These are phyloP conservation scores for Casuarius casuarius DNA, from an alignment of 2,113 vertebrate genomes.

Conservation along the genomic window DNA sequence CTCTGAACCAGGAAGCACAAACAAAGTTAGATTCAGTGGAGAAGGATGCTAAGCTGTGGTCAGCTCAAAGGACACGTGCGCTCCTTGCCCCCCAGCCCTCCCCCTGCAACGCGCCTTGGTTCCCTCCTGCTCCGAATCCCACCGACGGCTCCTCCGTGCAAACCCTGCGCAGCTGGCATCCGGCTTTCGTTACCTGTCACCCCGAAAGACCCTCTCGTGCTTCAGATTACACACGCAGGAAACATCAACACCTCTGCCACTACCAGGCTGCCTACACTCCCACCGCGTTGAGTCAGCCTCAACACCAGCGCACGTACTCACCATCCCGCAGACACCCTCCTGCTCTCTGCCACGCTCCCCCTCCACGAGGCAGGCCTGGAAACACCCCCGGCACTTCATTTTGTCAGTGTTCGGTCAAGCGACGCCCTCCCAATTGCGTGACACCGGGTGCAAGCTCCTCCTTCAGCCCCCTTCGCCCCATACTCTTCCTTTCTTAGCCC, in stretches of 20 bases:
- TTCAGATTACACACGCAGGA: not conserved
- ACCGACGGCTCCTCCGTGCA: not conserved
- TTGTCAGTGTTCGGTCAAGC: too few species aligned
- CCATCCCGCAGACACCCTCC: not conserved
- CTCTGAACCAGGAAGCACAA: fast-evolving
- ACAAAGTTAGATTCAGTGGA: not conserved
- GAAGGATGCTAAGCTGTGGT: not conserved
- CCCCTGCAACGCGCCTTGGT: not conserved
- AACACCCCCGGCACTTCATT: not conserved
- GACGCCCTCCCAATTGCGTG: too few species aligned
- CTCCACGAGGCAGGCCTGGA: not conserved
- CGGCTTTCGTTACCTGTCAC: too few species aligned
- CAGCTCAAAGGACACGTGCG: too few species aligned
- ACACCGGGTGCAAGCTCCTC: too few species aligned
- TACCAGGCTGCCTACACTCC: not conserved
- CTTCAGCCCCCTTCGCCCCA: too few species aligned
- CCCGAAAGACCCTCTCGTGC: not conserved
- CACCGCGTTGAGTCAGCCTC: not conserved
- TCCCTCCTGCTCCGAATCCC: not conserved
- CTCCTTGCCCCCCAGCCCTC: not conserved
- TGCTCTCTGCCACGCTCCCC: not conserved
- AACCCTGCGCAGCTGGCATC: not conserved
- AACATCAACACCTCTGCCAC: too few species aligned
- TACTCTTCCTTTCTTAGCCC: not conserved
- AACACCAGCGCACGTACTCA: not conserved